Evolutionary conservation across 2,797 vertebrate genomes (phyloP), one percentile per base, ranked within the genome.

Genomic region (Halcyon chelicuti): DNA sequence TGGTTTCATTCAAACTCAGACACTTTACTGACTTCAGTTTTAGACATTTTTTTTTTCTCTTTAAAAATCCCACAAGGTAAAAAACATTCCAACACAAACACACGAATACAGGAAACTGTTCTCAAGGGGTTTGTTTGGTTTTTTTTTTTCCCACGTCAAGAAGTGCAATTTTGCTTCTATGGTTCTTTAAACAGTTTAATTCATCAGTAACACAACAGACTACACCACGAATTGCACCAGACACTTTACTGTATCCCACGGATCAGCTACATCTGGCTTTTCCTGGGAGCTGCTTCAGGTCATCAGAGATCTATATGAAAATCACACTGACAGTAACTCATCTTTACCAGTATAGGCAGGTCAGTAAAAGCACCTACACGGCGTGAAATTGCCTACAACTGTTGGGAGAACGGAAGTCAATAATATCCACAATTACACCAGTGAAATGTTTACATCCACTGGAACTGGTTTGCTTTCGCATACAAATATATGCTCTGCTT

Each of bases 341-440:
- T 54, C 88, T 76, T 68, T 29, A 54, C 46, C 86, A 85, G 75
- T 7, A 75, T 15, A 95, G 85, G 73, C 86, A 96, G 80, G 92
- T 85, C 93, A 97, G 95, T 80, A 95, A 97, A 90, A 31, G 94
- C 40, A 61, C 63, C 79, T 84, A 63, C 81, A n/a, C 46, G 86
- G 87, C 90, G 63, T 39, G 86, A 90, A 86, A 96, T 47, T 72
- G 40, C 49, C 78, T 75, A 35, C 17, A 76, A 91, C 81, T 65
- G 91, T 55, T 94, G 77, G 9, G 10, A 60, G 70, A 96, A 87
- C 37, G 83, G 52, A 91, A 94, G 71, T 62, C 92, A 92, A 67
- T 78, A 91, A 47, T 44, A 95, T 49, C 77, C 65, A 61, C 89
- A 65, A 63, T 86, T 72, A 95, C 23, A 86, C 31, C 66, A 86